These are phyloP conservation scores for Cossypha niveicapilla DNA, from an alignment of 2,797 vertebrate genomes.

Conservation along the genomic window DNA sequence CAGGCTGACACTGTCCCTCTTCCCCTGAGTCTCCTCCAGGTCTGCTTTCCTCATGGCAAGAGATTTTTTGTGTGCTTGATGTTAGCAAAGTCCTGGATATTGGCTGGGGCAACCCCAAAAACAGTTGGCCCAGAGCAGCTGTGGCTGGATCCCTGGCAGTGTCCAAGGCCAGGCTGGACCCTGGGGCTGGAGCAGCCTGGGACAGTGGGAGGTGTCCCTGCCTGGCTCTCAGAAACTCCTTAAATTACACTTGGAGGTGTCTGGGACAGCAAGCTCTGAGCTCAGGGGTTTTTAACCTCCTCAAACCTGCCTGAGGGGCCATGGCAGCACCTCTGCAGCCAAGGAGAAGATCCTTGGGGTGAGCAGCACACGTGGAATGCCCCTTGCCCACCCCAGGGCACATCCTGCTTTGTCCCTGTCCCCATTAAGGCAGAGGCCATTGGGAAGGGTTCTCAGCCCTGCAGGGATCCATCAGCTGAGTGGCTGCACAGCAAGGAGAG, in stretches of 20 bases:
- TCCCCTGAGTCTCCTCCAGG: not conserved
- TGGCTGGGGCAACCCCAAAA: not conserved
- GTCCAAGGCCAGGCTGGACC: not conserved
- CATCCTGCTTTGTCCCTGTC: fast-evolving
- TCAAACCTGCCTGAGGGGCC: not conserved
- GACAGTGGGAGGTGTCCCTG: not conserved
- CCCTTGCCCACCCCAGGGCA: not conserved
- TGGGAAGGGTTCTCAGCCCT: not conserved
- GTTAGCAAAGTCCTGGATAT: not conserved
- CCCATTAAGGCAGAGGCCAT: not conserved
- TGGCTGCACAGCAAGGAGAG: not conserved
- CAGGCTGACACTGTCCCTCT: not conserved
- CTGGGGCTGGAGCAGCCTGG: not conserved
- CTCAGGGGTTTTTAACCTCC: not conserved
- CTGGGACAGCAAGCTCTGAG: not conserved
- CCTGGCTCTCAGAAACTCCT: not conserved
- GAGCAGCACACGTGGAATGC: fast-evolving
- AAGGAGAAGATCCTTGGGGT: not conserved
- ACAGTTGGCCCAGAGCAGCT: not conserved
- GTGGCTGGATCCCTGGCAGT: not conserved
- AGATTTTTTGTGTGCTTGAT: not conserved
- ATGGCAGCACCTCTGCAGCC: not conserved
- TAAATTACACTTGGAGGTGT: not conserved
- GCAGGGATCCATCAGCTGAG: not conserved
- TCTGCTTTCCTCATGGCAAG: not conserved